Base-by-base conservation (phyloP, 2,888 invertebrate species). In the Drosophila cognata region DNA sequence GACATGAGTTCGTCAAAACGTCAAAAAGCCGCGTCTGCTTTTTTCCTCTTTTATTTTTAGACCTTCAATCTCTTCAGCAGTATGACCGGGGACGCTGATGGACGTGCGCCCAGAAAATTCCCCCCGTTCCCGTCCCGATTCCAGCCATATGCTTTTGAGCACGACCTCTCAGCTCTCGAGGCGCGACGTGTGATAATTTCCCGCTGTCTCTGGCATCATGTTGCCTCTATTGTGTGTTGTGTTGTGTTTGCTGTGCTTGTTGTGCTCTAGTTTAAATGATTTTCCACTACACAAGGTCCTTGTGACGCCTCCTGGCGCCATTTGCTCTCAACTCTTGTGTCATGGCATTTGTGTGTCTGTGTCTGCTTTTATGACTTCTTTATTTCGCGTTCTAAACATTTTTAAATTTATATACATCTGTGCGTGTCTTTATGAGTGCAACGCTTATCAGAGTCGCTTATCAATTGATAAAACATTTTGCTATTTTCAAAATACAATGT, bases 261-360 rank as follows among this genome's bases (percentile, higher is more conserved):
- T 84, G 74, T 89, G 88, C 70, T 84, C 79, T 81, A 86, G 75
- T 89, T 88, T 88, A 81, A 88, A 89, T 85, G 88, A 84, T 74
- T 88, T 88, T 89, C 84, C 88, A 84, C 89, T 84, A 74, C 57
- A 71, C 71, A 76, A 59, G 69, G 79, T 89, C 82, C 84, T 84
- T 82, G 75, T 67, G 65, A 73, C 84, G 88, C 84, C 89, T 83
- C 71, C 77, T 83, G 88, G 88, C 88, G 86, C 88, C 88, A 71
- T 79, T 88, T 81, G 79, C 70, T 43, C 70, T 67, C 46, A 69
- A 61, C 69, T 28, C 46, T 56, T 55, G 35, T 62, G 55, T 41
- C 57, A 38, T 16, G 57, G 46, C 60, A 60, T 55, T 57, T 51
- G 43, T 62, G 31, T 25, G 43, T 57, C 43, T 62, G 35, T 43